Conservation (phyloP, 2,888 invertebrate genomes). For the Temnothorax unifasciatus region DNA sequence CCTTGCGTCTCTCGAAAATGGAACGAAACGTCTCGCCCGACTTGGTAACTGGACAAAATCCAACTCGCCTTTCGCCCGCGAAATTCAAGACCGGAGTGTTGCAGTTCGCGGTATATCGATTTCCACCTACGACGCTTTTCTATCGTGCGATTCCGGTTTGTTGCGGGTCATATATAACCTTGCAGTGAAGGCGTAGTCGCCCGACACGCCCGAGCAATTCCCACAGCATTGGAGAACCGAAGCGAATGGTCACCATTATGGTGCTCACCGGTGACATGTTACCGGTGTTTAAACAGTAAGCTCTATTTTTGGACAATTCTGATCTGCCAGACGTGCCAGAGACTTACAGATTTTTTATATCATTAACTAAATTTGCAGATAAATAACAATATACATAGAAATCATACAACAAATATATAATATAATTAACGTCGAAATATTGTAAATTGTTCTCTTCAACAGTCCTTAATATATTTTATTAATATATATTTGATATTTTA, state of each 20-base stretch:
- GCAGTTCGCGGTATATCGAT: conserved; percentile 71
- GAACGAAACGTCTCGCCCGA: conserved; percentile 41
- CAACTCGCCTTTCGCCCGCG: conserved; percentile 50
- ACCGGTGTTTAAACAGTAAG: conserved; percentile 67
- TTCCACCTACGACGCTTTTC: conserved; percentile 73
- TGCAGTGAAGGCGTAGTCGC: conserved; percentile 80
- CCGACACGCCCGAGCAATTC: conserved; percentile 78
- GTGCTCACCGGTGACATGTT: conserved; percentile 68
- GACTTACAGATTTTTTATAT: background rate
- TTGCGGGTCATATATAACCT: conserved; percentile 74
- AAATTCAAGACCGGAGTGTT: conserved; percentile 63
- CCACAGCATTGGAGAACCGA: conserved; percentile 59
- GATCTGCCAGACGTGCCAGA: background rate
- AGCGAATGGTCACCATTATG: conserved; percentile 69
- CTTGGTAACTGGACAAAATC: conserved; percentile 55
- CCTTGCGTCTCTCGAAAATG: conserved; percentile 49
- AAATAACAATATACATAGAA: background rate
- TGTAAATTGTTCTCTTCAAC: background rate
- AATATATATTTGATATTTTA: background rate
- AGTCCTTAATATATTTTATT: background rate
- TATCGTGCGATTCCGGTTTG: conserved; percentile 67
- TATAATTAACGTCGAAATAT: background rate
- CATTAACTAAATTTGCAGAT: conserved; percentile 9
- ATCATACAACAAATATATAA: background rate
- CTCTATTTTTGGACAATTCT: conserved; percentile 68